Base-by-base conservation (phyloP, 30 jellyfish, hydroid and myxozoan genomes). In the Aurelia sp. region DNA sequence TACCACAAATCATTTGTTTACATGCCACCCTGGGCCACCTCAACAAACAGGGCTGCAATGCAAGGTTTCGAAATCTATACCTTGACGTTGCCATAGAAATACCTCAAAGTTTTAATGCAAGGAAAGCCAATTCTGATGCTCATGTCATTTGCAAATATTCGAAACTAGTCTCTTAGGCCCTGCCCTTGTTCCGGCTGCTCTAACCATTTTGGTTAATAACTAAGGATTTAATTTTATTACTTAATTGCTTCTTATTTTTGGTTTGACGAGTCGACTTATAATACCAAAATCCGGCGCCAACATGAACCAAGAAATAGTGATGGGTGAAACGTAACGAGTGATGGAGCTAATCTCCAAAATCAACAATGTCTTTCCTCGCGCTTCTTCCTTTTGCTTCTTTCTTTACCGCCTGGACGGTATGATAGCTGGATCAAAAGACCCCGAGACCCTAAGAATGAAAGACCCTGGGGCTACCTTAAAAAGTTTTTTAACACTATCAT, bases 281-380 rank as follows among this genome's bases (percentile, higher is more conserved):
- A 40, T 48, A 58, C 89, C 80, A 63, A 78, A 64, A 78, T 78
- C 89, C 73, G 89, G 81, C 89, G 89, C 89, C 89, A 78, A 55
- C 61, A 20, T n/a, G 89, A 78, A 63, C 89, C 89, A 78, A 78
- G 71, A 27, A 62, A 27, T n/a, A 63, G 68, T 44, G 80, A 78
- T 78, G 67, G 89, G 80, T 78, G 80, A 78, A 78, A 78, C 69
- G 74, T 70, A 78, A 19, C 47, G 80, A 78, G 73, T 78, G 89
- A 64, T 78, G 38, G 41, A 40, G 62, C 74, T 78, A 78, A 78
- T 78, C 89, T 35, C 38, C 72, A 64, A 62, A 62, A 78, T 78
- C 89, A 78, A 78, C 89, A 78, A 62, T 31, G 64, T 41, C 89
- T 22, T 18, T 78, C 50, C 31, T 57, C 35, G 53, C 48, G 66